Evolutionary conservation across 1,140 invertebrate genomes (phyloP).

Genomic region (Diabrotica virgifera): DNA sequence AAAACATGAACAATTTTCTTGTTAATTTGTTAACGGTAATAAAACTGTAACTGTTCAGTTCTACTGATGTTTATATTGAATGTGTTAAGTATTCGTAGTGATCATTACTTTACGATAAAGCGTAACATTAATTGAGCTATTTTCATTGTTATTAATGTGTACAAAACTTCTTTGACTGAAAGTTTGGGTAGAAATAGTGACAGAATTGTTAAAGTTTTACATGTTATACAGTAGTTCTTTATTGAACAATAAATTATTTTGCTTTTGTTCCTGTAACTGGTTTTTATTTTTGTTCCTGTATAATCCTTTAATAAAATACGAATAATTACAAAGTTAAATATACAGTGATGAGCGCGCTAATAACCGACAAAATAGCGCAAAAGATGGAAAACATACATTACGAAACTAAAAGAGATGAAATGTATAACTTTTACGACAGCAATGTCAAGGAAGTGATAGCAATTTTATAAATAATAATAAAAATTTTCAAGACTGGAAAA

Average conservation of each 20-base stretch:
- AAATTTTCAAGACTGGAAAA: too few relatives aligned
- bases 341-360: too few relatives aligned
- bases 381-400: too few relatives aligned
- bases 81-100: neutral
- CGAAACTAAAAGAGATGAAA: too few relatives aligned
- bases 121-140: conserved; percentile 3
- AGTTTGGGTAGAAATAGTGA: conserved; percentile 28
- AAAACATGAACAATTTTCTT: conserved; percentile 12
- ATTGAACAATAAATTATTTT: conserved; percentile 22
- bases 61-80: conserved; percentile 9
- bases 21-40: conserved; percentile 18
- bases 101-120: neutral
- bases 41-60: neutral
- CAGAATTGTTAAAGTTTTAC: conserved; percentile 38
- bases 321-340: too few relatives aligned
- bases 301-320: neutral
- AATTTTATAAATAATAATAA: too few relatives aligned
- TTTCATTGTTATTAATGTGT: conserved; percentile 23
- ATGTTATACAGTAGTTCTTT: conserved; percentile 35
- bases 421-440: too few relatives aligned
- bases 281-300: neutral
- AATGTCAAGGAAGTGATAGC: too few relatives aligned
- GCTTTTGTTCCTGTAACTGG: neutral
- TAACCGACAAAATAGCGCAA: too few relatives aligned
- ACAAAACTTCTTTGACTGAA: conserved; percentile 33